phyloP scores from a whole-genome alignment of 2,113 vertebrate genomes.

The Pollachius pollachius region DNA sequence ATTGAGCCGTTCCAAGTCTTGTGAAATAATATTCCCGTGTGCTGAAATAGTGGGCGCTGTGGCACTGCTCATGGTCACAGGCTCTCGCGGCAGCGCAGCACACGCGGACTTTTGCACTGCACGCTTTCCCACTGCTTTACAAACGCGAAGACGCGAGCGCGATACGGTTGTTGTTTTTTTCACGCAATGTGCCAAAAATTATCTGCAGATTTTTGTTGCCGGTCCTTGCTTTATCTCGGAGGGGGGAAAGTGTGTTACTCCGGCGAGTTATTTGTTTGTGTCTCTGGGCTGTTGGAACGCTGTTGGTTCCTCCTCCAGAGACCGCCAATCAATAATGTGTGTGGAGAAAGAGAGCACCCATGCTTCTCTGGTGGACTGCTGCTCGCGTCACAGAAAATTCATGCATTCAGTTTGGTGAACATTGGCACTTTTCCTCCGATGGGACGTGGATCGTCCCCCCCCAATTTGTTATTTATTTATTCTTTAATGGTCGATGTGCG shows the following conservation, averaged over 20 bases:
- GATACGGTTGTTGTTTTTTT: conserved; percentile 6
- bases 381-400: conserved; percentile 65
- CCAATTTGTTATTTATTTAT: conserved; percentile 52
- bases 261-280: not conserved
- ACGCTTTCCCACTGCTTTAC: too few relatives aligned
- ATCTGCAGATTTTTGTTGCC: conserved; percentile 36
- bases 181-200: conserved; percentile 40
- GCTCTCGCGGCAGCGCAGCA: conserved; percentile 48
- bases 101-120: conserved; percentile 19
- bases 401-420: conserved; percentile 54
- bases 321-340: conserved; percentile 77
- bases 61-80: conserved; percentile 74
- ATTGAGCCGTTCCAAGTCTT: conserved; percentile 80
- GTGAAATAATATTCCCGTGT: conserved; percentile 87
- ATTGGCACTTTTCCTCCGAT: conserved; percentile 38
- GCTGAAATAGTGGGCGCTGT: conserved; percentile 96
- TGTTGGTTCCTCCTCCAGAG: conserved; percentile 66
- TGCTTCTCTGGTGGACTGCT: conserved; percentile 58
- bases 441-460: conserved; percentile 38
- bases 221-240: conserved; percentile 30
- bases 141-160: conserved; percentile 45
- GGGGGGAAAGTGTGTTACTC: conserved; percentile 25
- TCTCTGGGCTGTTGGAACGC: conserved; percentile 42
- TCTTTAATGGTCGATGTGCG: conserved; percentile 2
- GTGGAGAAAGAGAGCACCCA: conserved; percentile 57